These are phyloP conservation scores for Endotricha flammealis DNA, from an alignment of 2,888 invertebrate genomes.

Conservation along the genomic window DNA sequence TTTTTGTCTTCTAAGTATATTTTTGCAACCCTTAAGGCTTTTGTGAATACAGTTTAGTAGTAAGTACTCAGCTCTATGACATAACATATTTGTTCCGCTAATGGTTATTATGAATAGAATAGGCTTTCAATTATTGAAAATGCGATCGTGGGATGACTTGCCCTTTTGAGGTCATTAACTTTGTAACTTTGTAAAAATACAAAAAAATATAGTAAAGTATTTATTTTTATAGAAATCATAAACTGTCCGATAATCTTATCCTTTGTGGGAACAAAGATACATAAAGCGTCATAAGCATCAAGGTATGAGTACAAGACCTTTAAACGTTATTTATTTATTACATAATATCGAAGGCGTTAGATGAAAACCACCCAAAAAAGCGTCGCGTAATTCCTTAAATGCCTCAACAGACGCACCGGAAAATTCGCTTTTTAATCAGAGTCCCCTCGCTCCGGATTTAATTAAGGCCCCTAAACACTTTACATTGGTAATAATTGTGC, in stretches of 20 bases:
- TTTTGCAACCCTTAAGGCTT: too few relatives aligned
- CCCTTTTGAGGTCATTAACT: not conserved
- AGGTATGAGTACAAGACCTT: too few relatives aligned
- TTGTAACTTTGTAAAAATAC: not conserved
- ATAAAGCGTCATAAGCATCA: too few relatives aligned
- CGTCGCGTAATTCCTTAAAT: constrained; percentile 45
- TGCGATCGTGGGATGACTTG: constrained; percentile 7
- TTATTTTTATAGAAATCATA: too few relatives aligned
- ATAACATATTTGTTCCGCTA: not conserved
- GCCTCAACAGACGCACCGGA: constrained; percentile 27
- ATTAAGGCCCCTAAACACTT: constrained; percentile 60
- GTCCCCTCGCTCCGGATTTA: constrained; percentile 49
- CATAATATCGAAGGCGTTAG: too few relatives aligned
- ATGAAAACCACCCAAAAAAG: constrained; percentile 24
- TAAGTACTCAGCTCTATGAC: too few relatives aligned
- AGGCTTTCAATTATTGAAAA: not conserved
- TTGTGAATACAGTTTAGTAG: too few relatives aligned
- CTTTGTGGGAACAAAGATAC: too few relatives aligned
- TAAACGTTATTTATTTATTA: too few relatives aligned
- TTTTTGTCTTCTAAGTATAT: too few relatives aligned
- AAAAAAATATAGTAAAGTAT: too few relatives aligned
- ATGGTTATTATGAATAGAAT: not conserved
- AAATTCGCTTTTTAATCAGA: constrained; percentile 51
- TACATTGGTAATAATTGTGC: constrained; percentile 59
- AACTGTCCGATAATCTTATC: too few relatives aligned